phyloP scores from a whole-genome alignment of 2,888 invertebrate genomes.

The Ophonus ardosiacus region DNA sequence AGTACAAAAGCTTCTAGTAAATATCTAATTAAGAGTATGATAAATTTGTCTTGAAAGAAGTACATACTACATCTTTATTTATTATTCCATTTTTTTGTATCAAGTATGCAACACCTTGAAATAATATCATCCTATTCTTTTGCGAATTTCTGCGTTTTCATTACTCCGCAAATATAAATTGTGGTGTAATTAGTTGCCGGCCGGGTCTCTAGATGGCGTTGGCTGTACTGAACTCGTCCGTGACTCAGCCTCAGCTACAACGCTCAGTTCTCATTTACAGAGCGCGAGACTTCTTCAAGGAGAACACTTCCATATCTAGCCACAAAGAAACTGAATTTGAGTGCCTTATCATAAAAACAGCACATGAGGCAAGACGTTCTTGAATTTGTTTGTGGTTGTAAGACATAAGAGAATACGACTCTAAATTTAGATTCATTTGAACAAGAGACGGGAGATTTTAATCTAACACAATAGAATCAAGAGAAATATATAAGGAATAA shows the following conservation, averaged over 20 bases:
- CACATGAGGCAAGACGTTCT: background rate
- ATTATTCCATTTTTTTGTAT: too few species aligned
- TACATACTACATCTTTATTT: too few species aligned
- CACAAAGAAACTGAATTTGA: constrained; percentile 5
- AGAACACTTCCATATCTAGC: constrained; percentile 3
- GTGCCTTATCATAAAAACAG: background rate
- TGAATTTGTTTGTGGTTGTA: background rate
- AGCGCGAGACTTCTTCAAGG: background rate
- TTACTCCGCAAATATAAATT: constrained; percentile 61
- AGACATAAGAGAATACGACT: background rate
- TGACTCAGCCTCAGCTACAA: background rate
- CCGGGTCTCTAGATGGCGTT: background rate
- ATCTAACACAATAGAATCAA: background rate
- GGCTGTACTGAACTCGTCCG: background rate
- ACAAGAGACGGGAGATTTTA: background rate
- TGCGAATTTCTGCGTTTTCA: constrained; percentile 56
- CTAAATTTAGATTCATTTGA: background rate
- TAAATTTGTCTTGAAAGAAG: too few species aligned
- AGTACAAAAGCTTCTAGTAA: too few species aligned
- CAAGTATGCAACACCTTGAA: background rate
- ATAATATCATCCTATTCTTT: background rate
- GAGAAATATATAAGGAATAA: background rate
- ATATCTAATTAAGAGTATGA: too few species aligned
- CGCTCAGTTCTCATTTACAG: background rate
- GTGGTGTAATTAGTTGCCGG: constrained; percentile 53